These are phyloP conservation scores for Catharus bicknelli DNA, from an alignment of 2,113 vertebrate genomes.

Conservation along the genomic window DNA sequence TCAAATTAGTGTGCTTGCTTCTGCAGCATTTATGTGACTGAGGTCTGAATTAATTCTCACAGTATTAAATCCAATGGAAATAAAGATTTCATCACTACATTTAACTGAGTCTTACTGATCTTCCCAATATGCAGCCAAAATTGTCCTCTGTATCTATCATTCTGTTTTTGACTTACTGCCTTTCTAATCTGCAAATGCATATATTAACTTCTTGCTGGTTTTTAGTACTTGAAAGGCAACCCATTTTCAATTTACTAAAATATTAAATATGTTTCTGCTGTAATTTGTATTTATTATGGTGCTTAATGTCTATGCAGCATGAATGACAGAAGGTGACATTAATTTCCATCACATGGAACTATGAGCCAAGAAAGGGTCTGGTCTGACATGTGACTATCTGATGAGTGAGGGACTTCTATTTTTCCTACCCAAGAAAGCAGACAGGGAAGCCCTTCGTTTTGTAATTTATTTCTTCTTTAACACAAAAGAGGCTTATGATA, in stretches of 20 bases:
- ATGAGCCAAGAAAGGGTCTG: neutral
- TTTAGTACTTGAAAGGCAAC: constrained; percentile 18
- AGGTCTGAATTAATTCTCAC: neutral
- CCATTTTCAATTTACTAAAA: constrained; percentile 25
- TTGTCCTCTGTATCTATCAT: neutral
- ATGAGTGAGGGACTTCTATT: neutral
- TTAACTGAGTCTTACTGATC: neutral
- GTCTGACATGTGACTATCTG: neutral
- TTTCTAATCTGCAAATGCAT: constrained; percentile 2
- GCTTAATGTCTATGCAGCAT: constrained; percentile 4
- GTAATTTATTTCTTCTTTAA: neutral
- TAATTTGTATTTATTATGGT: constrained; percentile 43
- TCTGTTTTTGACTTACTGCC: neutral
- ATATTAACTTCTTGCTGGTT: constrained; percentile 6
- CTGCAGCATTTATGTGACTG: neutral
- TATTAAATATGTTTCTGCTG: constrained; percentile 15
- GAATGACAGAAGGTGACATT: constrained; percentile 3
- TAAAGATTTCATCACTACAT: neutral
- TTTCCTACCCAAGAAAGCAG: neutral
- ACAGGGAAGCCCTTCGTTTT: neutral
- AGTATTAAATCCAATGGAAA: neutral
- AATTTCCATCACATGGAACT: neutral
- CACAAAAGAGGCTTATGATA: neutral
- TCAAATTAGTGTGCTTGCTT: neutral
- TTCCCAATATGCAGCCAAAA: neutral